A percentile compares a stretch with the other conserved stretches of the same genome.
Evolutionary conservation across 2,888 invertebrate genomes (phyloP).

Genomic region (Gastracanthus pulcherrimus): DNA sequence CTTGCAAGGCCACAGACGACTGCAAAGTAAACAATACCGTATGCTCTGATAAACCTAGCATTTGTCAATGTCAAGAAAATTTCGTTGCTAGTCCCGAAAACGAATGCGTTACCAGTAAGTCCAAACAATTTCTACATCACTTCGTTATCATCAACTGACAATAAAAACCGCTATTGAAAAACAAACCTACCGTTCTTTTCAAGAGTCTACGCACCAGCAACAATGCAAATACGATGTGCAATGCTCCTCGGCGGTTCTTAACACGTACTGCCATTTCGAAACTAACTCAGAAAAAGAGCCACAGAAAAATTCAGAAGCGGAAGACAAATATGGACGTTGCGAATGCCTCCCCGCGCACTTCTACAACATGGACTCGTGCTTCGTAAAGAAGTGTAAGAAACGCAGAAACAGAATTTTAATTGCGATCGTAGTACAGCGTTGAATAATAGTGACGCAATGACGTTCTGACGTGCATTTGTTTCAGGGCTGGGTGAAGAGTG

Average conservation of each 20-base stretch:
- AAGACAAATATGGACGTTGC: conserved; percentile 49
- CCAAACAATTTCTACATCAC: neutral
- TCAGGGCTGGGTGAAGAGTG: conserved; percentile 66
- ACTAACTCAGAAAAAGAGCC: neutral
- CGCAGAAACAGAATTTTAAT: neutral
- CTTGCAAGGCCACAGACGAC: conserved; percentile 51
- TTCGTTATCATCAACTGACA: neutral
- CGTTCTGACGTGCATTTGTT: conserved; percentile 2
- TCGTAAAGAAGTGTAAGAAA: conserved; percentile 57
- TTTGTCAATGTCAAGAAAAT: conserved; percentile 60
- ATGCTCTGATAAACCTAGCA: conserved; percentile 47
- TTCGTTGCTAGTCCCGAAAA: conserved; percentile 48
- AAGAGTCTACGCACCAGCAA: conserved; percentile 59
- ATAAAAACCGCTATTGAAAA: neutral
- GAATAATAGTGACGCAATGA: neutral
- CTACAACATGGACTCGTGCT: conserved; percentile 55
- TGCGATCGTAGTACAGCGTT: neutral
- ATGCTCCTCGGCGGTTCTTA: conserved; percentile 54
- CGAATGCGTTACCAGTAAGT: conserved; percentile 63
- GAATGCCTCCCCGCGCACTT: conserved; percentile 50
- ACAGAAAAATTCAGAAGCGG: neutral
- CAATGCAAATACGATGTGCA: conserved; percentile 63
- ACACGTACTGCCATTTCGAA: conserved; percentile 54
- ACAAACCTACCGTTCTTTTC: neutral
- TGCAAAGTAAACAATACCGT: conserved; percentile 59